Conservation (phyloP, 2,888 invertebrate species). For the Nemotelus nigrinus region DNA sequence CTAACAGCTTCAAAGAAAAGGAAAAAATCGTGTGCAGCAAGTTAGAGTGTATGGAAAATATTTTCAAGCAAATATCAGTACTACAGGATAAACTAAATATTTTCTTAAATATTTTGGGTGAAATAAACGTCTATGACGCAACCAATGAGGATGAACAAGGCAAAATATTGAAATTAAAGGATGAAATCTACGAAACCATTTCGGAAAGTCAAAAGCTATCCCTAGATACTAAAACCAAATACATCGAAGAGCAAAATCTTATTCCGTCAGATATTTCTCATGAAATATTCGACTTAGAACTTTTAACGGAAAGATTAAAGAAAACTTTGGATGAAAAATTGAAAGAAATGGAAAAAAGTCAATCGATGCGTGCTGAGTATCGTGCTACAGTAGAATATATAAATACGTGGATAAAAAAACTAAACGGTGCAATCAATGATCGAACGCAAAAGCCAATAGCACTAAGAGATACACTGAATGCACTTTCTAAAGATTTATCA, state of each 20-base stretch:
- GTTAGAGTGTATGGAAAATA: constrained; percentile 78
- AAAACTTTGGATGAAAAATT: constrained; percentile 88
- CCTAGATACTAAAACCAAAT: constrained; percentile 70
- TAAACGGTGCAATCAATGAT: constrained; percentile 85
- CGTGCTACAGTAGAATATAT: constrained; percentile 81
- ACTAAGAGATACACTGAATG: constrained; percentile 80
- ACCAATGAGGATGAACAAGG: constrained; percentile 73
- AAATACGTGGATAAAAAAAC: constrained; percentile 83
- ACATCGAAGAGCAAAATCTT: constrained; percentile 71
- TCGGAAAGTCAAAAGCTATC: constrained; percentile 70
- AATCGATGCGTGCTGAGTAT: constrained; percentile 84
- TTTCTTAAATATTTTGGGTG: constrained; percentile 73
- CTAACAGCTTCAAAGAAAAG: too few species aligned
- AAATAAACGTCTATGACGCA: constrained; percentile 81
- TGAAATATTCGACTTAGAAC: constrained; percentile 83
- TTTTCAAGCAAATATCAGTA: constrained; percentile 75
- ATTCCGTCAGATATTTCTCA: constrained; percentile 81
- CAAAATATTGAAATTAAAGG: constrained; percentile 69
- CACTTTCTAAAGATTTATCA: constrained; percentile 77
- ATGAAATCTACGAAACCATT: constrained; percentile 69
- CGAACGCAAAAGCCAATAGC: constrained; percentile 79
- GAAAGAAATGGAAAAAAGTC: constrained; percentile 86
- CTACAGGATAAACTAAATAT: constrained; percentile 75
- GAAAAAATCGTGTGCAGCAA: not conserved
- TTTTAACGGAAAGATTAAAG: constrained; percentile 80